Evolutionary conservation across 2,113 vertebrate genomes (phyloP), one percentile per base, ranked within the genome.

Genomic region (Catagonus wagneri): DNA sequence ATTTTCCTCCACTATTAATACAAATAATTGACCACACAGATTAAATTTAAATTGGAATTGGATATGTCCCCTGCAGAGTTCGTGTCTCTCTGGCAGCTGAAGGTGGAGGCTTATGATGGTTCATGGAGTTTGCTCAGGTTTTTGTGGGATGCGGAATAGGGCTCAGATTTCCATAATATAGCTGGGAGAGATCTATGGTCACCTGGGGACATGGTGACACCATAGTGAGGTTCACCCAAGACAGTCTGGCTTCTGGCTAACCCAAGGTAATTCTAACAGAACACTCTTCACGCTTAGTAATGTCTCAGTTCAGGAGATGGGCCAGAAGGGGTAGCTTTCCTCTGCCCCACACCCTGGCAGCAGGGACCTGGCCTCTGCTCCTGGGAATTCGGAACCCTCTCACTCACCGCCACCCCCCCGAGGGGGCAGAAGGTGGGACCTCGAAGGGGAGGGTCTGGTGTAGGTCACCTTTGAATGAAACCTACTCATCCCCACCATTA

Each of bases 21-120:
- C 87, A 81, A 97, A 97, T 94, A 92, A 96, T 34, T 75, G 96
- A 96, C 96, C 96, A 87, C 3, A 34, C 25, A 32, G 94, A 95
- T 83, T 98, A 97, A 87, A 96, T 97, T 97, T 95, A 96, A 96
- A 96, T 95, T 58, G 0, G 69, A 89, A 83, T 1, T 68, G 89
- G 66, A 25, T 91, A 32, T 12, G 61, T 68, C 76, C 34, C 17
- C 19, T 79, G 81, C 83, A 72, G 79, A 94, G 4, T 68, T 98
- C 36, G 44, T 85, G 96, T 93, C 34, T 76, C 71, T 54, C 79
- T 34, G 61, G 39, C 36, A 58, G 36, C 60, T 81, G 32, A 65
- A 93, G 63, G 34, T 84, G 74, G 50, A 32, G 44, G 29, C 14
- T 75, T 60, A 11, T 60, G 63, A 71, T 12, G 54, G 34, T 66